Evolutionary conservation across 2,888 invertebrate species (phyloP), one percentile per base, ranked within the genome.

Genomic region (Drosophila meridiana): DNA sequence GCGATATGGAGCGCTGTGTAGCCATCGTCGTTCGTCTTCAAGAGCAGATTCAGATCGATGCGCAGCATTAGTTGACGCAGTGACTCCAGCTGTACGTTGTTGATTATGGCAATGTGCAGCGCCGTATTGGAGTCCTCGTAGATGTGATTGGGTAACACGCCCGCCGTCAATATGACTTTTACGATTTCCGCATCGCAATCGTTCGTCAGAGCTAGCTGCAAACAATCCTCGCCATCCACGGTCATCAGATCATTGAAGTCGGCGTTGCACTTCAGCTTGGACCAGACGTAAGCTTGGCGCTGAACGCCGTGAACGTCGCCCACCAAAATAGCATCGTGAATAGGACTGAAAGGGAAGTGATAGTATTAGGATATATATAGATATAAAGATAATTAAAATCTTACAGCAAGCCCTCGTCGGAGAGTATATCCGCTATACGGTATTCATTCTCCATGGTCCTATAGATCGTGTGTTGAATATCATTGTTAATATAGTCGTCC

Each of bases 1-100:
- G 92, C 92, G 30, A 92, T 60, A 45, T 93, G 93, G 1, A 93
- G 38, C 0, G 89, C 87, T 1, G 92, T 91, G 32, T 92, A 86
- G 2, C 93, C 93, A 63, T 91, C 91, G 66, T 93, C 89, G 42
- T 93, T 93, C 11, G 70, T 74, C 34, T 78, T 66, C 9, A 87
- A 66, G 2, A 93, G 59, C 38, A 90, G 58, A 53, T 89, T 76
- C 9, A 91, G 76, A 47, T 92, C 90, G 3, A 92, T 78, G 3
- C 66, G 57, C 3, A 78, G 64, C 77, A 92, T 77, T 7, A 93
- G 69, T 5, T 79, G 68, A 9, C 76, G 73, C 32, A 93, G 61
- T 2, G 90, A 84, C 45, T 87, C 68, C 2, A 84, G 20, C 13
- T 82, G 74, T 8, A 83, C 69, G 36, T 92, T 85, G 70, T 92